Evolutionary conservation across 2,113 vertebrate genomes (phyloP).

Genomic region (Nibea coibor): DNA sequence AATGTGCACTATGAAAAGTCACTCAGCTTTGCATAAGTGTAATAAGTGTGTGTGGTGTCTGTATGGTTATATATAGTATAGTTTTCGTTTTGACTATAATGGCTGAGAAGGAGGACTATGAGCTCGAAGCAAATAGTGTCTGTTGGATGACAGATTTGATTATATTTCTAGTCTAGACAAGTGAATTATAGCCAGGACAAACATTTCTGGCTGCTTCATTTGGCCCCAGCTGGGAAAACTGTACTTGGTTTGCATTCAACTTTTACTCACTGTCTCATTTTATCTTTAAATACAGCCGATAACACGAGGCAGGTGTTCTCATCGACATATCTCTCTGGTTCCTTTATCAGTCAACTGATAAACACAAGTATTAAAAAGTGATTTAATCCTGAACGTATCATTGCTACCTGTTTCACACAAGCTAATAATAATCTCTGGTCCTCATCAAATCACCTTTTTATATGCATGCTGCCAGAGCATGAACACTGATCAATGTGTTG

Average conservation of each 20-base stretch:
- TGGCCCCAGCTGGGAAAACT: not conserved
- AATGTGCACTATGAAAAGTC: not conserved
- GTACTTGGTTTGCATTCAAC: not conserved
- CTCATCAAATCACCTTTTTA: not conserved
- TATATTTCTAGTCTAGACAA: not conserved
- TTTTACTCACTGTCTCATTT: not conserved
- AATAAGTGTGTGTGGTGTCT: not conserved
- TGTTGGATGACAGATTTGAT: not conserved
- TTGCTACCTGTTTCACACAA: not conserved
- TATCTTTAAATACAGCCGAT: not conserved
- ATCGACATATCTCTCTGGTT: not conserved
- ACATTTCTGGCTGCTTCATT: not conserved
- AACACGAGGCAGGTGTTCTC: not conserved
- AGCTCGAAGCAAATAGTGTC: not conserved
- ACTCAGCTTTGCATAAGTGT: not conserved
- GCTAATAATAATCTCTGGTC: not conserved
- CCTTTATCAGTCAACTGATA: conserved; percentile 3
- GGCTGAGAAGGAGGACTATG: not conserved
- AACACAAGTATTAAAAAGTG: not conserved
- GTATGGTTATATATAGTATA: too few species aligned
- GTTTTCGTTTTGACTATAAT: not conserved
- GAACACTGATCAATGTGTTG: not conserved
- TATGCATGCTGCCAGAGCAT: not conserved
- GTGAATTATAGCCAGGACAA: not conserved
- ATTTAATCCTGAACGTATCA: conserved; percentile 9